A percentile compares a stretch with the other conserved stretches of the same genome.
Evolutionary conservation across 2,888 invertebrate genomes (phyloP).

Genomic region (Eledona agricola): DNA sequence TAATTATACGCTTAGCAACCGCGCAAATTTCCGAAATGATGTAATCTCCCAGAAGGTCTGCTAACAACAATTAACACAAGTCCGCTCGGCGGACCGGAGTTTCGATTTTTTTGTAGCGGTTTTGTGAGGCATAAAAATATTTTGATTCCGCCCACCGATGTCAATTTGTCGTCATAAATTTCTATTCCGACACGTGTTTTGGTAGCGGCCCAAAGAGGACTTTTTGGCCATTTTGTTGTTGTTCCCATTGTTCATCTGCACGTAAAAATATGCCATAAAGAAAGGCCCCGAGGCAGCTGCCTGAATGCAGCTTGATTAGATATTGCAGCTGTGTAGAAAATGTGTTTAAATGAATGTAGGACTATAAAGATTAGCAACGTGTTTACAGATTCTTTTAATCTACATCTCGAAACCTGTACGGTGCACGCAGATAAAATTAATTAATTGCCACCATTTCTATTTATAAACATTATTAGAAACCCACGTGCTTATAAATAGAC

Average conservation of each 20-base stretch:
- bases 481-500: slow-evolving; percentile 1
- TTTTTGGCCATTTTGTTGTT: slow-evolving; percentile 13
- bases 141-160: not conserved
- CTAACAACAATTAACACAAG: too few relatives aligned
- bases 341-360: not conserved
- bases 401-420: not conserved
- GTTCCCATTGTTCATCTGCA: too few relatives aligned
- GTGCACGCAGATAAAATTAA: slow-evolving; percentile 1
- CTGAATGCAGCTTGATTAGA: slow-evolving; percentile 1
- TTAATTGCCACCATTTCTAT: slow-evolving; percentile 2
- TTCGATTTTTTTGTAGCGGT: slow-evolving; percentile 1
- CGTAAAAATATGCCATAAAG: too few relatives aligned
- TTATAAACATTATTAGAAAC: slow-evolving; percentile 1
- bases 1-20: too few relatives aligned
- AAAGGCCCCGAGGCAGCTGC: too few relatives aligned
- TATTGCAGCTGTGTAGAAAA: slow-evolving; percentile 4
- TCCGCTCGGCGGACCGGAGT: too few relatives aligned
- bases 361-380: not conserved
- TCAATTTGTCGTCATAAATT: slow-evolving; percentile 18
- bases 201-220: slow-evolving; percentile 3
- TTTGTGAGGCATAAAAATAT: slow-evolving; percentile 1
- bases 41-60: too few relatives aligned
- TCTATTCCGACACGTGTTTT: slow-evolving; percentile 16
- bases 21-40: too few relatives aligned
- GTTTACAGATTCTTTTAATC: not conserved